A percentile compares a stretch with the other conserved stretches of the same genome.
Evolutionary conservation across 2,113 vertebrate species (phyloP).

Genomic region (Mungos mungo): DNA sequence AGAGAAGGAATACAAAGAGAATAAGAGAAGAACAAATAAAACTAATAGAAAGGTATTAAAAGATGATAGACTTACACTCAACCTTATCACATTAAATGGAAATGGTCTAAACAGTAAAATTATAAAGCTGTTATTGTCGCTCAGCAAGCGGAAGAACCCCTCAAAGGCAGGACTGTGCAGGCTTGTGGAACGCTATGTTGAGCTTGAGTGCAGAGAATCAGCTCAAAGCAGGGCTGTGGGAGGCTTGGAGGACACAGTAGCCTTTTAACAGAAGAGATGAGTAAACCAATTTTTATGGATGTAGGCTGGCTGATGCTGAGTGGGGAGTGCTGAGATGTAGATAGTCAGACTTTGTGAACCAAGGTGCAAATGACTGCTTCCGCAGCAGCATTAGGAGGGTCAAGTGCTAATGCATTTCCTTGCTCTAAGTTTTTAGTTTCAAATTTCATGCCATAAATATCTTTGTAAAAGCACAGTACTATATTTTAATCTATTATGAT

Average conservation of each 20-base stretch:
- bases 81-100: neutral
- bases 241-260: too few relatives aligned
- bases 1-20: neutral
- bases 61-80: neutral
- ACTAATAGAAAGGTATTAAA: neutral
- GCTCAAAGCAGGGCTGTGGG: neutral
- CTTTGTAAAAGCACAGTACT: neutral
- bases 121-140: neutral
- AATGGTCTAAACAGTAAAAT: neutral
- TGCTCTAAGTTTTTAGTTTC: neutral
- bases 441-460: neutral
- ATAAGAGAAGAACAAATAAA: neutral
- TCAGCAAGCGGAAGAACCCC: neutral
- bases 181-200: accelerated
- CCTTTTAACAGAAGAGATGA: neutral
- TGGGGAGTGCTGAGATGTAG: too few relatives aligned
- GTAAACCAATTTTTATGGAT: neutral
- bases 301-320: neutral
- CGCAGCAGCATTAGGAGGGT: accelerated
- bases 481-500: neutral
- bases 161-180: neutral
- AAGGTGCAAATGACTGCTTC: too few relatives aligned
- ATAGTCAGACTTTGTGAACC: too few relatives aligned
- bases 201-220: neutral
- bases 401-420: neutral